Conservation (phyloP, 2,797 vertebrate genomes). For the Clarias platycephalus region DNA sequence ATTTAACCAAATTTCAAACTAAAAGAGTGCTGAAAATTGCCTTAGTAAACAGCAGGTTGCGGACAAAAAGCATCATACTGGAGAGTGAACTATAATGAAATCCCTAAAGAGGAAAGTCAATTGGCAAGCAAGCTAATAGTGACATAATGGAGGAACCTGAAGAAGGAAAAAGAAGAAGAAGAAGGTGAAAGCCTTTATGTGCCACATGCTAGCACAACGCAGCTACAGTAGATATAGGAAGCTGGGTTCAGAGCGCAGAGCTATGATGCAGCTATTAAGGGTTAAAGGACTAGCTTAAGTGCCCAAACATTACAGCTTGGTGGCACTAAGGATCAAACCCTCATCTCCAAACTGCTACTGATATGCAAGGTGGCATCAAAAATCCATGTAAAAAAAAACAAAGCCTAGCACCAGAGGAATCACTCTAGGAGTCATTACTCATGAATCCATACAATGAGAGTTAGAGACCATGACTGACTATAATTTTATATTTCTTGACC, state of each 20-base stretch:
- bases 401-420: neutral
- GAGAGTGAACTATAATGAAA: neutral
- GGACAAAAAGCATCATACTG: neutral
- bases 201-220: neutral
- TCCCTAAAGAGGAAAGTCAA: neutral
- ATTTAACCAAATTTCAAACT: neutral
- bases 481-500: neutral
- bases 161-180: neutral
- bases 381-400: neutral
- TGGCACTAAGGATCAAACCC: neutral
- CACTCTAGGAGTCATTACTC: neutral
- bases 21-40: neutral
- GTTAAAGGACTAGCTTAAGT: neutral
- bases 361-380: neutral
- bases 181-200: neutral
- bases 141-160: neutral
- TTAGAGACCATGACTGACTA: neutral
- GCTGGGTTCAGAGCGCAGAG: neutral
- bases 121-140: neutral
- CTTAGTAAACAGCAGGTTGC: neutral
- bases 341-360: neutral
- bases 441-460: neutral
- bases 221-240: neutral
- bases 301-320: neutral
- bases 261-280: neutral